Base-by-base conservation (phyloP, 2,113 vertebrate genomes). In the Paracanthobrama guichenoti region DNA sequence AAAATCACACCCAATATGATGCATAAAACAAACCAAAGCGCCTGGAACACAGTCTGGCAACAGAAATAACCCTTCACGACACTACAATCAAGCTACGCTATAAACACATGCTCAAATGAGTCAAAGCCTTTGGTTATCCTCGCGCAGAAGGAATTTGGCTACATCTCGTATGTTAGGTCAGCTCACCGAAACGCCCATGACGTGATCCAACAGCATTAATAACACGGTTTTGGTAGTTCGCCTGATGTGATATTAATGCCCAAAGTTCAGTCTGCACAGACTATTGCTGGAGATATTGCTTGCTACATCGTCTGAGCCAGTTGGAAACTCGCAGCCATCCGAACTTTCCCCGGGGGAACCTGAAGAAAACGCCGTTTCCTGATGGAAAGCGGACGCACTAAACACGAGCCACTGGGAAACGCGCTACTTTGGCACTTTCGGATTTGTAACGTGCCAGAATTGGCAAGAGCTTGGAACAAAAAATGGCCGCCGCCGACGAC, bases 251-350 rank as follows among this genome's bases (percentile, higher is more conserved):
- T 50, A 50, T 50, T 82, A 85, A 77, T 84, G 71, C 87, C 80
- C 71, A 82, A 74, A 79, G 35, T 14, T 73, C 66, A 35, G 62
- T 66, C 72, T 67, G 50, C 50, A 44, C 84, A 73, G 83, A 59
- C 72, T 89, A 90, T 90, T 90, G 87, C 89, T 86, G 87, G 71
- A 74, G 82, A 86, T 90, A 89, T 90, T 89, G 88, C 88, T 90
- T 88, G 88, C 89, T 90, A 90, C 87, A 87, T 85, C 79, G 50
- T 82, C 82, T 57, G 69, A 85, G 48, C 57, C 69, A 50, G 50
- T 69, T 75, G 55, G 44, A 69, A 71, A 83, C 55, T n/a, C 67
- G 44, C 31, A 64, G 44, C 26, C 46, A 76, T 60, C 35, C 64
- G 13, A 39, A 77, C 75, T 42, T 77, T 60, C 74, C 53, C 18